Evolutionary conservation across 2,113 vertebrate genomes (phyloP), one percentile per base, ranked within the genome.

Genomic region (Clarias macrocephalus): DNA sequence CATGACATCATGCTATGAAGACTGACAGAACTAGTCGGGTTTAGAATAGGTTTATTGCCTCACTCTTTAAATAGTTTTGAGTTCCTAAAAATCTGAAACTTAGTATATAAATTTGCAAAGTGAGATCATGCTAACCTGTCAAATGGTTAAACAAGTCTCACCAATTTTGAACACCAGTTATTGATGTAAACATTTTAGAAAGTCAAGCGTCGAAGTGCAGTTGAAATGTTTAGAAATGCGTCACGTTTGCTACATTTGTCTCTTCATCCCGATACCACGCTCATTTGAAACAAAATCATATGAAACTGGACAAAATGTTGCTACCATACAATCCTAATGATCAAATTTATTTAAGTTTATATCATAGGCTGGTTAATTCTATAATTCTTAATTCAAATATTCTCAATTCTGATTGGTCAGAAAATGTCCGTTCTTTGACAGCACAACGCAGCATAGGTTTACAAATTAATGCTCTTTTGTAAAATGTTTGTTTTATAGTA

Each of bases 121-220:
- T 37, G 77, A 80, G 77, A 80, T 59, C 18, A 59, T 66, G 62
- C 19, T 11, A 54, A 54, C 11, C 62, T 30, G 82, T 82, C 68
- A 15, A 48, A 62, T 70, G 21, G 75, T 63, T 81, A 82, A 81
- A 90, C 87, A 84, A 48, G 80, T 70, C 56, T 57, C 42, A 79
- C 89, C 60, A 48, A 60, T 66, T 84, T 80, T 33, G 8, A 77
- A 54, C 21, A 83, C 72, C 77, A 68, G 28, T 76, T 86, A 77
- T 54, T 33, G 66, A 79, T 85, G 88, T 91, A 89, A 91, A 91
- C 90, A 91, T 88, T 77, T 72, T 86, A 92, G 93, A 91, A 90
- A 89, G 88, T 84, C 62, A 90, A 48, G 60, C 90, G 90, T 60
- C 86, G 88, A 90, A 86, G 87, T 89, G 88, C 89, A 84, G 88